phyloP scores from a whole-genome alignment of 2,113 vertebrate genomes.

The Trochalopteron elliotii region DNA sequence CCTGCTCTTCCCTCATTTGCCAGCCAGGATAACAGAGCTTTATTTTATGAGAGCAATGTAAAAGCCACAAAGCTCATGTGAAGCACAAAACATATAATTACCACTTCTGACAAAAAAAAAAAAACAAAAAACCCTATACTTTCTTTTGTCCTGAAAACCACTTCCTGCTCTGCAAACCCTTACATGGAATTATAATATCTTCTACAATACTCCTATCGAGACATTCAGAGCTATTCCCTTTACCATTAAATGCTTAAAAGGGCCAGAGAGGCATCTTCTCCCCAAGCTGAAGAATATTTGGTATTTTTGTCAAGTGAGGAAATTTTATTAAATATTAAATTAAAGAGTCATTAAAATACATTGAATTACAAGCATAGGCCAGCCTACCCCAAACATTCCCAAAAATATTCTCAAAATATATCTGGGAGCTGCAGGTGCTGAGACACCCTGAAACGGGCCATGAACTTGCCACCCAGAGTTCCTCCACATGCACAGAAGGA shows the following conservation, averaged over 20 bases:
- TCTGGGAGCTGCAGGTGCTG: background rate
- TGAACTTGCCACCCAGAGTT: background rate
- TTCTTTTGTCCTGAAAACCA: background rate
- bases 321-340: background rate
- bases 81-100: background rate
- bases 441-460: background rate
- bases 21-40: background rate
- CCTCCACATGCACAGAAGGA: background rate
- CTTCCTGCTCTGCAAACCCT: background rate
- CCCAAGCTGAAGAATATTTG: background rate
- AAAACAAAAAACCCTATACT: background rate
- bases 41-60: background rate
- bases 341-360: background rate
- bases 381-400: background rate
- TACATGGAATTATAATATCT: background rate
- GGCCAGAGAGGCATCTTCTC: background rate
- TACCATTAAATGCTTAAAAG: background rate
- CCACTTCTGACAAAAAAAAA: background rate
- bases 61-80: background rate
- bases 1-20: background rate
- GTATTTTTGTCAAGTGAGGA: background rate
- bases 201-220: background rate
- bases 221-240: background rate
- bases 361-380: background rate
- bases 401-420: background rate